phyloP scores from a whole-genome alignment of 2,113 vertebrate species.

The Nyctereutes procyonoides region DNA sequence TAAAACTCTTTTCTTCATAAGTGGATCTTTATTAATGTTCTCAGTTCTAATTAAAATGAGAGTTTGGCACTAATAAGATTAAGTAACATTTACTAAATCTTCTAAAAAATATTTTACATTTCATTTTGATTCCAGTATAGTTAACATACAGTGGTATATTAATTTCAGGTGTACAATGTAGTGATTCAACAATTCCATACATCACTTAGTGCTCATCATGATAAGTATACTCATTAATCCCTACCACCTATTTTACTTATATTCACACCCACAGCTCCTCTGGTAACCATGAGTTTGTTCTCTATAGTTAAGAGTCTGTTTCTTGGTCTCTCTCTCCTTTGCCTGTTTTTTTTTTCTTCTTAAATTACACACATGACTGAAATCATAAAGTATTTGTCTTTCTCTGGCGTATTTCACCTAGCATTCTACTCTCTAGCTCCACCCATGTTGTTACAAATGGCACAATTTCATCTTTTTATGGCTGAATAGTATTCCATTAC shows the following conservation, averaged over 20 bases:
- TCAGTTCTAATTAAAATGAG: constrained; percentile 64
- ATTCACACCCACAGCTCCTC: background rate
- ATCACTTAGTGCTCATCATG: background rate
- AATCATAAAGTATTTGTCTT: background rate
- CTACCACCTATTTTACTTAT: background rate
- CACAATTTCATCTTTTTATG: background rate
- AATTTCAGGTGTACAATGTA: background rate
- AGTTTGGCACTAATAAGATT: constrained; percentile 41
- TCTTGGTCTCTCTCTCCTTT: background rate
- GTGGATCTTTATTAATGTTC: constrained; percentile 65
- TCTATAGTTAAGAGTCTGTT: background rate
- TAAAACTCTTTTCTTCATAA: constrained; percentile 52
- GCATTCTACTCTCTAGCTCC: background rate
- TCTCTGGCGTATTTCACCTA: background rate
- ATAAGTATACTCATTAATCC: background rate
- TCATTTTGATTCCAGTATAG: background rate
- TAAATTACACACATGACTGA: background rate
- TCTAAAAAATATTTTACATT: background rate
- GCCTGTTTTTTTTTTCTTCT: background rate
- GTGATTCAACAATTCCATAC: background rate
- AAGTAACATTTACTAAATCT: constrained; percentile 7
- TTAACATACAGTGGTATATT: background rate
- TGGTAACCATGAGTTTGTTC: background rate
- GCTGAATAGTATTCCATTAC: background rate
- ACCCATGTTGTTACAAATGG: background rate